phyloP scores from a whole-genome alignment of 92 coral and sea anemone genomes.

The Siderastrea siderea region DNA sequence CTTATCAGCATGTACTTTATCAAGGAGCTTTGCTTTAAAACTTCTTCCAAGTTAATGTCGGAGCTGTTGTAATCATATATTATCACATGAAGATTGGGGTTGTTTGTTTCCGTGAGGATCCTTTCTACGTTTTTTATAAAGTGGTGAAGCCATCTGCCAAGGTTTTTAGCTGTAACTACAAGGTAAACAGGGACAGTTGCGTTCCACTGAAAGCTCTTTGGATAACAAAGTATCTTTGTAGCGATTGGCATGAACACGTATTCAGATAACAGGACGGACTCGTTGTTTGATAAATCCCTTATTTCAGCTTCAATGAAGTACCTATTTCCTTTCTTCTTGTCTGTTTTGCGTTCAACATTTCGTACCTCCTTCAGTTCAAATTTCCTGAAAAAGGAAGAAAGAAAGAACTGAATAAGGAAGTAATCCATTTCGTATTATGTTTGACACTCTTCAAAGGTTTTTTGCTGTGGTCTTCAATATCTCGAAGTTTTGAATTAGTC shows the following conservation, averaged over 20 bases:
- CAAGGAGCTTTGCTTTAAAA: slow-evolving; percentile 51
- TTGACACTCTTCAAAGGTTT: neutral
- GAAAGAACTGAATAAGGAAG: neutral
- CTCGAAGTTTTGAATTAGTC: too few species aligned
- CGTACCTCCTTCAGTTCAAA: slow-evolving; percentile 62
- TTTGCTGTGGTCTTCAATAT: neutral
- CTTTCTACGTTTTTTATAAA: slow-evolving; percentile 77
- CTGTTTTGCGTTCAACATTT: slow-evolving; percentile 81
- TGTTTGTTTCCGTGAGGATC: slow-evolving; percentile 58
- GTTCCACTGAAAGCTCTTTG: slow-evolving; percentile 72
- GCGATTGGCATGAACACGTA: slow-evolving; percentile 66
- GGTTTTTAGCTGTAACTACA: slow-evolving; percentile 71
- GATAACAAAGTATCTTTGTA: slow-evolving; percentile 53
- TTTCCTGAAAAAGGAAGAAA: slow-evolving; percentile 43
- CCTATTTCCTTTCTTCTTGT: slow-evolving; percentile 58
- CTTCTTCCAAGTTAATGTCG: slow-evolving; percentile 68
- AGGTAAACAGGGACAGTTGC: slow-evolving; percentile 68
- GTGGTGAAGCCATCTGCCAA: slow-evolving; percentile 77
- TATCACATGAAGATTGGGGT: slow-evolving; percentile 49
- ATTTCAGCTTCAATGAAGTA: slow-evolving; percentile 79
- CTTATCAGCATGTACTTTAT: slow-evolving; percentile 67
- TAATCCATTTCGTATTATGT: neutral
- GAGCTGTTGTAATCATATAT: slow-evolving; percentile 78
- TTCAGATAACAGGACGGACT: slow-evolving; percentile 74
- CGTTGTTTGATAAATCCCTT: slow-evolving; percentile 45